Conservation (phyloP, 2,888 invertebrate species). For the Cactoblastis cactorum region DNA sequence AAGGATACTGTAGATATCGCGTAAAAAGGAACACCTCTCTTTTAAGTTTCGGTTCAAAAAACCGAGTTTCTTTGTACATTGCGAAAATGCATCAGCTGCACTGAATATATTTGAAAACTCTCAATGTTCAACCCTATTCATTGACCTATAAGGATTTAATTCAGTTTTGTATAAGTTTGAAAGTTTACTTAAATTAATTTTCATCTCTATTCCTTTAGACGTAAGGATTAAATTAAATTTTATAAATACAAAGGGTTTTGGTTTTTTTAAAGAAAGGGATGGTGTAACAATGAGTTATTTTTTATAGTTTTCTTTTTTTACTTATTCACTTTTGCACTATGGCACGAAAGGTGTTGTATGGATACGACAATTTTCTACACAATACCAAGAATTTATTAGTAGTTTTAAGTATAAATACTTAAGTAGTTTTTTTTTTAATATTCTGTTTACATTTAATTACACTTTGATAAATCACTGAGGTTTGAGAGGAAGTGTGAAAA, state of each 20-base stretch:
- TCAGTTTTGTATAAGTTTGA: background rate
- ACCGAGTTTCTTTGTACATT: background rate
- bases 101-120: background rate
- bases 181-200: background rate
- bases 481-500: no score
- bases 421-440: background rate
- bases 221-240: background rate
- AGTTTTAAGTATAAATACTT: no score
- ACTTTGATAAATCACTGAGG: no score
- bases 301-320: slow-evolving; percentile 25
- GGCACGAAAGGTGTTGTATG: slow-evolving; percentile 26
- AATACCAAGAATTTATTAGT: no score
- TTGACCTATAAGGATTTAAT: background rate
- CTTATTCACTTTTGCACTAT: slow-evolving; percentile 16
- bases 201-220: background rate
- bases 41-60: no score
- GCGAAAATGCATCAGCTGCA: background rate
- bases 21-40: no score
- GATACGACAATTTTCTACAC: background rate
- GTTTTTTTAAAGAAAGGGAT: slow-evolving; percentile 5
- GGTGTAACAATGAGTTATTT: slow-evolving; percentile 33
- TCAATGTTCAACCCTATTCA: background rate
- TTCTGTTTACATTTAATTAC: no score
- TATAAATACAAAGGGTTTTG: background rate
- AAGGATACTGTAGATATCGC: no score